phyloP scores from a whole-genome alignment of 2,888 invertebrate species.

The Rosalia funebris region DNA sequence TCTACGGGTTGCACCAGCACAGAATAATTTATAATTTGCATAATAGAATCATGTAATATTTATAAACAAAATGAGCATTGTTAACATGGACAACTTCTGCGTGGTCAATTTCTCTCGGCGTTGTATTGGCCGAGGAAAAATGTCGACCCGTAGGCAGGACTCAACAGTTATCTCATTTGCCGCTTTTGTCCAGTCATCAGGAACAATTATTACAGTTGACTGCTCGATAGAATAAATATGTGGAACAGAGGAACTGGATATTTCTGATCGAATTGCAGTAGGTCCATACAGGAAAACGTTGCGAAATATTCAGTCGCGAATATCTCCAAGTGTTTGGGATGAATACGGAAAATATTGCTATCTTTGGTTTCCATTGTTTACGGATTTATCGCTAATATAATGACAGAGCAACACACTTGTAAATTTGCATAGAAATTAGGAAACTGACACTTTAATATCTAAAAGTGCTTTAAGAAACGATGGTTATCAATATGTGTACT shows the following conservation, averaged over 20 bases:
- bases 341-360: too few relatives aligned
- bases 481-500: too few relatives aligned
- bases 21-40: constrained; percentile 30
- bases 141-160: neutral
- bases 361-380: too few relatives aligned
- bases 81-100: constrained; percentile 17
- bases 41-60: constrained; percentile 25
- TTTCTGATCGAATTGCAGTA: neutral
- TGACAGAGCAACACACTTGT: too few relatives aligned
- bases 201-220: neutral
- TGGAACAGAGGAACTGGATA: neutral
- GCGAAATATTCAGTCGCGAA: too few relatives aligned
- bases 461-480: too few relatives aligned
- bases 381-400: too few relatives aligned
- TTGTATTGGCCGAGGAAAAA: constrained; percentile 5
- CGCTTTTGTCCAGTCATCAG: neutral
- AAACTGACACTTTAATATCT: too few relatives aligned
- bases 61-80: constrained; percentile 20
- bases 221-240: neutral
- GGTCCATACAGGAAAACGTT: too few relatives aligned
- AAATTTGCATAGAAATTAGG: too few relatives aligned
- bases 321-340: too few relatives aligned
- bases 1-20: constrained; percentile 25
- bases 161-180: constrained; percentile 4
- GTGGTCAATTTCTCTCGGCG: constrained; percentile 17